Evolutionary conservation across 2,888 invertebrate species (phyloP).

Genomic region (Orchesellides sinensis): DNA sequence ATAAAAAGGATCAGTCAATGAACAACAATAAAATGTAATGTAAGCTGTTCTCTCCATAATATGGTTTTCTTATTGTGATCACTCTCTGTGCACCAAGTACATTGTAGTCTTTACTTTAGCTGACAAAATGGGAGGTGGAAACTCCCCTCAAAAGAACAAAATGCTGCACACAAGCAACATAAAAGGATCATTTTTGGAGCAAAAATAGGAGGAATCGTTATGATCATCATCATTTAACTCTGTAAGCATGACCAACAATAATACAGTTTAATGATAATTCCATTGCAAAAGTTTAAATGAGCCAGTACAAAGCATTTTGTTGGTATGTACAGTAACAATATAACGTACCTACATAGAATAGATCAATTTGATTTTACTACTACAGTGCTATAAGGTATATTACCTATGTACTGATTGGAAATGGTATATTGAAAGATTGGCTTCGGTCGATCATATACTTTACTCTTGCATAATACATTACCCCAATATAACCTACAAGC

Average conservation of each 20-base stretch:
- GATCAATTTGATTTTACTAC: too few relatives aligned
- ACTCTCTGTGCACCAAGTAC: too few relatives aligned
- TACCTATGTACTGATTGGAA: background rate
- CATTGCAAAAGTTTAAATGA: conserved; percentile 37
- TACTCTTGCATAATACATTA: too few relatives aligned
- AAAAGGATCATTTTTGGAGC: conserved; percentile 49
- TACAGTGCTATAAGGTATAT: background rate
- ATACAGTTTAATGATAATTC: conserved; percentile 27
- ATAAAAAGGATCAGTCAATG: conserved; percentile 61
- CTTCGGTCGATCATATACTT: background rate
- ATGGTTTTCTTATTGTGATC: background rate
- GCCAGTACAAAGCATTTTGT: too few relatives aligned
- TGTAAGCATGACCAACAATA: conserved; percentile 26
- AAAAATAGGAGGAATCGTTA: conserved; percentile 32
- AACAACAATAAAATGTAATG: conserved; percentile 41
- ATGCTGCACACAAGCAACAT: conserved; percentile 31
- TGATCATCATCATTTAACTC: conserved; percentile 32
- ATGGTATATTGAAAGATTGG: background rate
- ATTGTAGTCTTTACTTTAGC: too few relatives aligned
- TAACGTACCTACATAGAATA: background rate
- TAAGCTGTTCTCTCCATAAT: conserved; percentile 10
- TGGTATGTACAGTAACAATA: background rate
- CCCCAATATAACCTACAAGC: too few relatives aligned
- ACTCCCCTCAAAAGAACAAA: conserved; percentile 45
- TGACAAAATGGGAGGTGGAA: conserved; percentile 54